Conservation (phyloP, 2,113 vertebrate genomes). For the Polyodon spathula region DNA sequence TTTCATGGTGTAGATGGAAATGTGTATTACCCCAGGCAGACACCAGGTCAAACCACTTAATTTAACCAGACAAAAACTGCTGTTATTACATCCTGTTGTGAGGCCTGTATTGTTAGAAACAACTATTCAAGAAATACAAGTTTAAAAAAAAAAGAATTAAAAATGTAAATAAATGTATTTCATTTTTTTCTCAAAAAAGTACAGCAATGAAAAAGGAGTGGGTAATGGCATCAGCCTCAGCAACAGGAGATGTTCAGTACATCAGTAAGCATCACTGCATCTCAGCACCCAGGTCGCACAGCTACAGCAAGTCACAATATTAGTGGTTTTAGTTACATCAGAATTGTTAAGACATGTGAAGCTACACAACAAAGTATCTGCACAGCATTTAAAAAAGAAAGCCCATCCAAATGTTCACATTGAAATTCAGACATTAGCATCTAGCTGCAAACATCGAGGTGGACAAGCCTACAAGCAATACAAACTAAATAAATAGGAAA, state of each 20-base stretch:
- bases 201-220: constrained; percentile 71
- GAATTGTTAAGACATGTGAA: constrained; percentile 12
- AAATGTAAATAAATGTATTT: not conserved
- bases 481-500: not conserved
- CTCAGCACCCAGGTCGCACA: constrained; percentile 59
- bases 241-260: constrained; percentile 45
- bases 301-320: constrained; percentile 67
- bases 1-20: too few relatives aligned
- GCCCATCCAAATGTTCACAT: not conserved
- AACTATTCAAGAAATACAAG: not conserved
- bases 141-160: constrained; percentile 6
- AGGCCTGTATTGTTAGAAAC: too few relatives aligned
- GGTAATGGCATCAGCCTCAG: constrained; percentile 63
- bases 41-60: too few relatives aligned
- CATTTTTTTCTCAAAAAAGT: constrained; percentile 58
- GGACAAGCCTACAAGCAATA: not conserved
- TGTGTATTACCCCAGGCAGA: too few relatives aligned
- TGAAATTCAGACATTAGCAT: not conserved
- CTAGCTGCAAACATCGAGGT: not conserved
- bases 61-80: too few relatives aligned
- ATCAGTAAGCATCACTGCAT: constrained; percentile 67
- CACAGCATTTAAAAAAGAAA: not conserved
- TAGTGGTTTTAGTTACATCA: constrained; percentile 66
- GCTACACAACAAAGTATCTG: constrained; percentile 10
- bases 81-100: too few relatives aligned